Percentiles rank a stretch among this genome's conserved stretches.
Evolutionary conservation across 2,797 vertebrate species (phyloP).

Genomic region (Tragelaphus eurycerus): DNA sequence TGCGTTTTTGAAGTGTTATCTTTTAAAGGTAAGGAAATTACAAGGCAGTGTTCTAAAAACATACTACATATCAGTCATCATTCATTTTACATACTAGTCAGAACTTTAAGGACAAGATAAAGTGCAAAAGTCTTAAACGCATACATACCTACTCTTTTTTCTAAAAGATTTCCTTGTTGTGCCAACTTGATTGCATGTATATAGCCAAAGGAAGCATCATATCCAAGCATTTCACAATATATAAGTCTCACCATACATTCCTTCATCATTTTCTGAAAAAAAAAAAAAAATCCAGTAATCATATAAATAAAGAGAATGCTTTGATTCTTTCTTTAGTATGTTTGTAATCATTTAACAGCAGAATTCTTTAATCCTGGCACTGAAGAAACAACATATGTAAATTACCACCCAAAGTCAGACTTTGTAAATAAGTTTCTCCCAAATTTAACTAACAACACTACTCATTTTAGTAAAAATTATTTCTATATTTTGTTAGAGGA

Average conservation of each 20-base stretch:
- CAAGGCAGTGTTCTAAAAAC: conserved; percentile 36
- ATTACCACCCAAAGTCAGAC: conserved; percentile 14
- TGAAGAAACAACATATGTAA: not conserved
- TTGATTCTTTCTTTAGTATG: not conserved
- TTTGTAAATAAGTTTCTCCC: conserved; percentile 21
- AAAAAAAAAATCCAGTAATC: conserved; percentile 10
- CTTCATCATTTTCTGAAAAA: conserved; percentile 95
- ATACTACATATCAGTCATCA: not conserved
- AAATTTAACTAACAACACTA: conserved; percentile 27
- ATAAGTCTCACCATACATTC: conserved; percentile 98
- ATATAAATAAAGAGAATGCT: not conserved
- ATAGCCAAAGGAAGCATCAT: conserved; percentile 95
- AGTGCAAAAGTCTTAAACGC: conserved; percentile 28
- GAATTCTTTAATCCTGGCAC: not conserved
- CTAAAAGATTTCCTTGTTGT: conserved; percentile 95
- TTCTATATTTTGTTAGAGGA: not conserved
- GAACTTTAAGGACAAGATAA: conserved; percentile 6
- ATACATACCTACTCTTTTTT: conserved; percentile 97
- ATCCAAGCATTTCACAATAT: conserved; percentile 99
- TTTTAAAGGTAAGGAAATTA: conserved; percentile 38
- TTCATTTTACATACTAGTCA: not conserved
- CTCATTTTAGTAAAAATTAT: conserved; percentile 31
- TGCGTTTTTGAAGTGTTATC: not conserved
- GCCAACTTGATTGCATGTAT: conserved; percentile 99
- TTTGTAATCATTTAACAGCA: conserved; percentile 9